Percentiles rank a stretch among this genome's conserved stretches.
Conservation (phyloP, 2,113 vertebrate species). For the Dasyurus viverrinus region DNA sequence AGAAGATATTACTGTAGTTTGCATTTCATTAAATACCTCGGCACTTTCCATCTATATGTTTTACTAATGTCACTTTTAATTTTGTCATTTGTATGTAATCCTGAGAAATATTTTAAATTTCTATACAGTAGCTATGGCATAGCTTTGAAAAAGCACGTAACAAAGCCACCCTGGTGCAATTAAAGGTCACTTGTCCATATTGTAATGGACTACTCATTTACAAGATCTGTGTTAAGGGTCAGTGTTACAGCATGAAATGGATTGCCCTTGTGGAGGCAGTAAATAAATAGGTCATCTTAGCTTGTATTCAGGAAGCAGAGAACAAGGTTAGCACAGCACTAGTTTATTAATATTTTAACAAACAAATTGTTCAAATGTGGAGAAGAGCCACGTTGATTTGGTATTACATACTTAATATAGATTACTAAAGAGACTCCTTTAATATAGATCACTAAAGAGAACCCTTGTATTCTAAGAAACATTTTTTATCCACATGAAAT, state of each 20-base stretch:
- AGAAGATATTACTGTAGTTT: conserved; percentile 19
- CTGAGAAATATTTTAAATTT: conserved; percentile 68
- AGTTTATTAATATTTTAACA: conserved; percentile 47
- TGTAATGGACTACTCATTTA: conserved; percentile 78
- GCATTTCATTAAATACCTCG: conserved; percentile 25
- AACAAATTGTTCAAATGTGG: conserved; percentile 41
- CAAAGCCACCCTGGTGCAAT: conserved; percentile 77
- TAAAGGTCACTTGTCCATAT: conserved; percentile 80
- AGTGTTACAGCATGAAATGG: conserved; percentile 78
- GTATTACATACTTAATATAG: background rate
- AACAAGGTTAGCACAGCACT: conserved; percentile 41
- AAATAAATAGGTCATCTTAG: conserved; percentile 75
- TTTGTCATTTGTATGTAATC: conserved; percentile 2
- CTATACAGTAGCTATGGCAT: conserved; percentile 63
- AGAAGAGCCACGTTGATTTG: background rate
- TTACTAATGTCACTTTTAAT: background rate
- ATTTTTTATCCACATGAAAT: background rate
- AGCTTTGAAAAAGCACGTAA: conserved; percentile 63
- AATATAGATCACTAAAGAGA: conserved; percentile 20
- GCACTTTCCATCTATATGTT: conserved; percentile 40
- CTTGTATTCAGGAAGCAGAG: conserved; percentile 55
- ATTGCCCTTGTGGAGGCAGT: conserved; percentile 75
- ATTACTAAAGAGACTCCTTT: conserved; percentile 14
- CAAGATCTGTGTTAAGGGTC: conserved; percentile 79
- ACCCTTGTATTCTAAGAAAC: conserved; percentile 27